Evolutionary conservation across 2,797 vertebrate species (phyloP), one percentile per base, ranked within the genome.

Genomic region (Chelon auratus): DNA sequence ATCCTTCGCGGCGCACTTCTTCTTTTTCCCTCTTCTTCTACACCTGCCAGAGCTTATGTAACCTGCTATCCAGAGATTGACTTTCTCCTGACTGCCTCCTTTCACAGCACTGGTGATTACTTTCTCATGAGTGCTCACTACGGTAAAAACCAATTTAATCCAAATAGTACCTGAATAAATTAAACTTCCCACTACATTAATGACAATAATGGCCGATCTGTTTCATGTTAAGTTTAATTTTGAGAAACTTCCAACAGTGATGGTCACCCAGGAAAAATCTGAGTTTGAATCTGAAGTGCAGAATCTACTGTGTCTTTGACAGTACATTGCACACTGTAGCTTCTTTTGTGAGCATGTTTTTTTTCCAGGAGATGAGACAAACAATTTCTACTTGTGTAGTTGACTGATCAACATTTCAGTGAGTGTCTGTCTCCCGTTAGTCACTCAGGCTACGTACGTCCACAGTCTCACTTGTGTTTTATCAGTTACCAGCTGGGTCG

Each of bases 41-140:
- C 75, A 86, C 83, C 80, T 88, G 78, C 70, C 75, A 68, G 57
- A 70, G 80, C 59, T 84, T 89, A 87, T 70, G 60, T 86, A 86
- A 89, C 72, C 75, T 88, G 68, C 75, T 33, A 65, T 62, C 61
- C 55, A 53, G 60, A 65, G 66, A 75, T 77, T 81, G 80, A 83
- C 79, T 72, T 81, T 68, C 42, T 33, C 30, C 30, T 33, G n/a
- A 64, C 58, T 63, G 72, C 62, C 59, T 52, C 50, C 56, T 58
- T 68, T 81, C 58, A 81, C 59, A 64, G 78, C 76, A 61, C 51
- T 58, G 75, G 76, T 65, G 63, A 88, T 82, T 79, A 80, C 59
- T 48, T 68, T 74, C 80, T 81, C 71, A 75, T 66, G 78, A 78
- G 66, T 71, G 61, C 58, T 81, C 69, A 74, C 77, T 52, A 75